Evolutionary conservation across 2,797 vertebrate genomes (phyloP), one percentile per base, ranked within the genome.

Genomic region (Alca torda): DNA sequence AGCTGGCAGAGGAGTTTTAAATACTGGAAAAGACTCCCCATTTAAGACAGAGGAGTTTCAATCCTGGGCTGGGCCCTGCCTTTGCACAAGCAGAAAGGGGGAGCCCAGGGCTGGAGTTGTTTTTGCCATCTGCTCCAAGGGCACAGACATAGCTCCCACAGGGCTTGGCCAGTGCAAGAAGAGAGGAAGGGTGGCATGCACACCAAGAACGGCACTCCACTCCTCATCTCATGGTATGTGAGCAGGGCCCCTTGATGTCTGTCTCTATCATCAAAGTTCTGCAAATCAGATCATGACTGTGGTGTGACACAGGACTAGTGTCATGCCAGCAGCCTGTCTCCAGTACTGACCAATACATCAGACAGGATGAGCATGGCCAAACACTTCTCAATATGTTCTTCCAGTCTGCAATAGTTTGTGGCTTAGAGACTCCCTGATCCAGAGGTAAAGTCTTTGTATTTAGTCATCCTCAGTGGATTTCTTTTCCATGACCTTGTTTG

Each of bases 401-500:
- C 56, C 51, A 80, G 17, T 17, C 60, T 57, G 72, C 51, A 61
- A 5, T 0, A 73, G 12, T 28, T 46, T 30, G 28, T 57, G 33
- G 13, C 51, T 87, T 70, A 84, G 51, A 91, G 12, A 74, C 25
- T 85, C 76, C 31, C 75, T 3, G 16, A 80, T 41, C 17, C 68
- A 70, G 48, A 91, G 8, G 57, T 45, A 68, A 87, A 91, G 56
- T 37, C 82, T 85, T 83, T 89, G n/a, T 80, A 83, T 72, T 87
- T 23, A 85, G 63, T 87, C 56, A 51, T 54, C 43, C 43, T 73
- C 80, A 24, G 1, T 1, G 39, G 73, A 67, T 84, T 95, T 88
- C 48, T 93, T 93, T 79, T 64, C 87, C 53, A 10, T 68, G 79
- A 86, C 93, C 76, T 94, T 95, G 90, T 87, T 89, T 85, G 78